A percentile compares a stretch with the other conserved stretches of the same genome.
phyloP scores from a whole-genome alignment of 2,797 vertebrate genomes.

The Parauchenoglanis punctatus region DNA sequence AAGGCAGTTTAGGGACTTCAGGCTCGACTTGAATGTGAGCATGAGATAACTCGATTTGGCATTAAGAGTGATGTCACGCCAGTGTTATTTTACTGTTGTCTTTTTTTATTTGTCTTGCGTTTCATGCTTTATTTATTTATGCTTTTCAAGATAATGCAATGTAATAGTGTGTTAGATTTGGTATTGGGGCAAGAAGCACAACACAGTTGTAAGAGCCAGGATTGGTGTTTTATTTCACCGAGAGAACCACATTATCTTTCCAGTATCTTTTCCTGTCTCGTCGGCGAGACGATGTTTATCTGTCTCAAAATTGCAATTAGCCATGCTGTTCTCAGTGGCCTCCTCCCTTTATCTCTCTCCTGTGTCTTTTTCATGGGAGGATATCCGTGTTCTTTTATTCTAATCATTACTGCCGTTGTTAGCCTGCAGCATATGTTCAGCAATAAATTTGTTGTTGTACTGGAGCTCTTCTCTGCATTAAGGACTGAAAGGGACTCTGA shows the following conservation, averaged over 20 bases:
- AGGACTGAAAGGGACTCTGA: neutral
- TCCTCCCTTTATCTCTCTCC: slow-evolving; percentile 68
- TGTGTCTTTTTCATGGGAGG: slow-evolving; percentile 23
- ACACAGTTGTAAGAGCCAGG: neutral
- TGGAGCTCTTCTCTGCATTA: neutral
- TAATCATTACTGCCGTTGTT: neutral
- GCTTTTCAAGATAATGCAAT: neutral
- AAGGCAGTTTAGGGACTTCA: neutral
- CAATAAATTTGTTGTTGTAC: neutral
- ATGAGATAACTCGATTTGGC: neutral
- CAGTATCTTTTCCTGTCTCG: slow-evolving; percentile 54
- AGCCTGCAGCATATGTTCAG: neutral
- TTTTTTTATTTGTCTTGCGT: neutral
- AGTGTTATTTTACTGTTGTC: neutral
- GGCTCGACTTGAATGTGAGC: neutral
- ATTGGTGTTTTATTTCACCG: slow-evolving; percentile 18
- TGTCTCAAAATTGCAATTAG: slow-evolving; percentile 59
- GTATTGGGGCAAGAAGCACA: neutral
- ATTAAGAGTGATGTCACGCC: neutral
- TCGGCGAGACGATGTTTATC: slow-evolving; percentile 69
- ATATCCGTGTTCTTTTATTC: slow-evolving; percentile 35
- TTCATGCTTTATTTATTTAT: too few species aligned
- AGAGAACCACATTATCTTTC: slow-evolving; percentile 43
- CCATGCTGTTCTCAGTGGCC: slow-evolving; percentile 66
- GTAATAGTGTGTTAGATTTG: neutral